phyloP scores from a whole-genome alignment of 1,140 invertebrate species.

The Brachionus calyciflorus region DNA sequence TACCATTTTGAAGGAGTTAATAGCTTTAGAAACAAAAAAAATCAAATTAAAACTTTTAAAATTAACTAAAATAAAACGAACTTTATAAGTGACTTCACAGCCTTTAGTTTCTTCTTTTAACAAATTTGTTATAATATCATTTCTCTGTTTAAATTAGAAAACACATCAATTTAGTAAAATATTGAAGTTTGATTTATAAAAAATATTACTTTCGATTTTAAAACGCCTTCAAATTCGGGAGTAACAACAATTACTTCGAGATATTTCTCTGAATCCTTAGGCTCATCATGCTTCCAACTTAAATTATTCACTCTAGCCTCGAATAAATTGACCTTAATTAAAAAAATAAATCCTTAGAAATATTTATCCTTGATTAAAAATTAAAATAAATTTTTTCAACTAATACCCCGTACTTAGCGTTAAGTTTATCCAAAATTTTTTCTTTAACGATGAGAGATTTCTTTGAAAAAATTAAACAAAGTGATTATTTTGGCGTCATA shows the following conservation, averaged over 20 bases:
- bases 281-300: constrained; percentile 37
- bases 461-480: background rate
- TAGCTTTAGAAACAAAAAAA: background rate
- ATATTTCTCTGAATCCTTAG: background rate
- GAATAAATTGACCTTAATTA: background rate
- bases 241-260: constrained; percentile 30
- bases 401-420: constrained; percentile 35
- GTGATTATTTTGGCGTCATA: background rate
- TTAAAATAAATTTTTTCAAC: background rate
- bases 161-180: no score
- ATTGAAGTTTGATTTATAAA: background rate
- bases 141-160: background rate
- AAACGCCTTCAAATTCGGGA: background rate
- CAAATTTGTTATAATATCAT: background rate
- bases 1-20: constrained; percentile 44
- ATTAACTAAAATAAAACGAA: background rate
- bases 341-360: constrained; percentile 27
- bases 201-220: constrained; percentile 15
- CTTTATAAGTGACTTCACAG: constrained; percentile 15
- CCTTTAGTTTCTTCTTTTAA: background rate
- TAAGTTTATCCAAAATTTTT: background rate
- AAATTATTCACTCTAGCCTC: constrained; percentile 31
- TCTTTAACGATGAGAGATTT: background rate
- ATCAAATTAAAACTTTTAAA: background rate
- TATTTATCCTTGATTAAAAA: no score